Base-by-base conservation (phyloP, 1,140 invertebrate species). In the Trichonephila clavipes region DNA sequence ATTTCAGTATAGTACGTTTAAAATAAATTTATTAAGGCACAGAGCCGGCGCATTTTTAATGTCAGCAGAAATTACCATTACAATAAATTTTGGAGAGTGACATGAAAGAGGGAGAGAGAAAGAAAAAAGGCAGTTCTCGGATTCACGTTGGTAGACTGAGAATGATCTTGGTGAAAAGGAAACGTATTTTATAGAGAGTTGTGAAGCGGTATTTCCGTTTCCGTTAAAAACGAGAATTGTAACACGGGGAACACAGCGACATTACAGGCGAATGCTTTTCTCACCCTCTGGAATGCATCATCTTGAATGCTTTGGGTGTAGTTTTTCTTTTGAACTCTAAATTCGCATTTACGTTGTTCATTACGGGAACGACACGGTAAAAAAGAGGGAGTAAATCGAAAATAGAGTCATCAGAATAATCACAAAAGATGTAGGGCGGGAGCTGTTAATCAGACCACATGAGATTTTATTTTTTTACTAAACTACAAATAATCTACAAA, bases 191-290 rank as follows among this genome's bases (percentile, higher is more conserved):
- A 66, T 44, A 51, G 62, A 24, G 62, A n/a, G 64, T 66, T 89
- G 62, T 89, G 87, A 89, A 72, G 87, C 87, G 87, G 66, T 51
- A 69, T 89, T 89, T 89, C 87, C 87, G 87, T 62, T 89, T 89
- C 66, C 87, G 28, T 40, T 72, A 14, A 34, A 28, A 69, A 34
- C 18, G 34, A 40, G 28, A 77, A 18, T 40, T 77, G 28, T 40
- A 18, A 77, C 24, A 34, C 28, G 34, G 69, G 28, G 69, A 4
- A 16, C 34, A 10, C 44, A 51, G 44, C 44, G 44, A 34, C 51
- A n/a, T 89, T 69, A 89, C 82, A 83, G 82, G 69, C 69, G 87
- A 88, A 58, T 40, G 66, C 64, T 64, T 44, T 72, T 66, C 87
- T 89, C 40, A 61, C 87, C 62, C 87, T 44, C 14, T 72, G 40